Conservation (phyloP, 2,113 vertebrate species). For the Microtus montanus region DNA sequence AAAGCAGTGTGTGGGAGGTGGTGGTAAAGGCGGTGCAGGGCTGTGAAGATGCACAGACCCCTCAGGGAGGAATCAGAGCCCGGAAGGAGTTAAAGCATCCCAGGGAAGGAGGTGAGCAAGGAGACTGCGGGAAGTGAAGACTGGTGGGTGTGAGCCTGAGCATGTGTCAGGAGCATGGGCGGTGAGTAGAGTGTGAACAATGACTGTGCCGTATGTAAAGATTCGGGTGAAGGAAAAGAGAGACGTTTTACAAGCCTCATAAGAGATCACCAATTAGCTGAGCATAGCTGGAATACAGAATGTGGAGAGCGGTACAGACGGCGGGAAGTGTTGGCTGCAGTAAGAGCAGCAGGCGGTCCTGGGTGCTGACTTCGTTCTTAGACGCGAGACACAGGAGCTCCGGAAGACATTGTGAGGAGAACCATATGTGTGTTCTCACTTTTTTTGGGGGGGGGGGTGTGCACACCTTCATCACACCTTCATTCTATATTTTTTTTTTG, state of each 20-base stretch:
- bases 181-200: not conserved
- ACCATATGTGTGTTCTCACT: not conserved
- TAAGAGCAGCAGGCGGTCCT: not conserved
- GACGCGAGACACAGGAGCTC: not conserved
- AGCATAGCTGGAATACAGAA: not conserved
- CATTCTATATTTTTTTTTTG: not conserved
- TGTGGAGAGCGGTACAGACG: rapidly evolving
- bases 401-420: not conserved
- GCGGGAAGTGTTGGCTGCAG: not conserved
- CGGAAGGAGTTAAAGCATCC: not conserved
- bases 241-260: not conserved
- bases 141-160: not conserved
- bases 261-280: not conserved
- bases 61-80: not conserved
- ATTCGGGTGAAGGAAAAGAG: not conserved
- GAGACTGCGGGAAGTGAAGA: not conserved
- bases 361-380: not conserved
- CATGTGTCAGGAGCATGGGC: not conserved
- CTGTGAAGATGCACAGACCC: not conserved
- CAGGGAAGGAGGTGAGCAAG: not conserved
- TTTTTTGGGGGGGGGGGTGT: not conserved
- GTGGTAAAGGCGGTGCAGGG: not conserved
- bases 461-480: not conserved
- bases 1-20: not conserved
- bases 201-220: not conserved